Conservation (phyloP, 2,888 invertebrate genomes). For the Acrobasis repandana region DNA sequence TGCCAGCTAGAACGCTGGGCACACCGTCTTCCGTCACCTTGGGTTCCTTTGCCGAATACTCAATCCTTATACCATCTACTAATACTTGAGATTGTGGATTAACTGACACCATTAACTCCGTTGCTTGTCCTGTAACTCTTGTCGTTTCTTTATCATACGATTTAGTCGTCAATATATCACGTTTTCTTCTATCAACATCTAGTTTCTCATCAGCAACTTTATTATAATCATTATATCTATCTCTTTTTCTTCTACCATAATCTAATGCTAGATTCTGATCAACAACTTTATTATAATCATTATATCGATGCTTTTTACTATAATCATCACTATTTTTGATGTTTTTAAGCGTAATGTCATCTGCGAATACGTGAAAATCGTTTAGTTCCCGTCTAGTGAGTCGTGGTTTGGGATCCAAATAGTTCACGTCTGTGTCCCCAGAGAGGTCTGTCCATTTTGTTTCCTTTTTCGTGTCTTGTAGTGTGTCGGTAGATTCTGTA, state of each 20-base stretch:
- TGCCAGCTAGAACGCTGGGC: conserved; percentile 86
- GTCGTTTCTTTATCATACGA: conserved; percentile 6
- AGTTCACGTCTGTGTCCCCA: conserved; percentile 69
- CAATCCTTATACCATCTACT: conserved; percentile 83
- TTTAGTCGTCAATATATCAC: conserved; percentile 7
- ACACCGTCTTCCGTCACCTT: conserved; percentile 82
- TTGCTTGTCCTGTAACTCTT: conserved; percentile 35
- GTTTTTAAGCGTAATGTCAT: conserved; percentile 28
- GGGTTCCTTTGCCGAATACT: conserved; percentile 82
- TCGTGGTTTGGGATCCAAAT: conserved; percentile 44
- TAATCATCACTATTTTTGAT: conserved; percentile 8
- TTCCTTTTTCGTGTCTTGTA: conserved; percentile 24
- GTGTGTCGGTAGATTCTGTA: conserved; percentile 18
- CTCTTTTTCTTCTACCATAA: neutral
- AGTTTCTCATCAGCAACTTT: neutral
- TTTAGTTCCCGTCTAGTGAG: conserved; percentile 49
- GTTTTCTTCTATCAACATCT: conserved; percentile 1
- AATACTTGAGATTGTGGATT: conserved; percentile 40
- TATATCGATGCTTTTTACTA: too few species aligned
- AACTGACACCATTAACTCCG: conserved; percentile 44
- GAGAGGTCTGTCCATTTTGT: conserved; percentile 58
- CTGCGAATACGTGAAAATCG: conserved; percentile 53
- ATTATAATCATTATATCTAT: too few species aligned
- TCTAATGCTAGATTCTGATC: neutral
- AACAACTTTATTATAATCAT: too few species aligned